Percentiles rank a stretch among this genome's conserved stretches.
These are phyloP conservation scores for Phyllostomus discolor DNA, from an alignment of 2,113 vertebrate genomes.

Conservation along the genomic window DNA sequence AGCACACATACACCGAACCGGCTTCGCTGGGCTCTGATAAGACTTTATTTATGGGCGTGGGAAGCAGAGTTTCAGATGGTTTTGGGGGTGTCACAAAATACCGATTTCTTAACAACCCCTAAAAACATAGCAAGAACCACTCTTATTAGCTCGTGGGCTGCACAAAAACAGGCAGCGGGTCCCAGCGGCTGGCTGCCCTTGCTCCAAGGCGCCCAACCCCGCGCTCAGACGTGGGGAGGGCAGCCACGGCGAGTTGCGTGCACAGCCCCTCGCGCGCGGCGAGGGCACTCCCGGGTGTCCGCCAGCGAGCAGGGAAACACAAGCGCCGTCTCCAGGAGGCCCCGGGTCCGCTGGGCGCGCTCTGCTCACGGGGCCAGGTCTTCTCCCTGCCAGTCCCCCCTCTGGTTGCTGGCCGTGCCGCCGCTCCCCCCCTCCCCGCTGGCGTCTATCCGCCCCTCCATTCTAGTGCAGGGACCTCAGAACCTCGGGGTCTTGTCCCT, in stretches of 20 bases:
- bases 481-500: neutral
- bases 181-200: neutral
- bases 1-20: neutral
- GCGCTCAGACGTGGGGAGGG: neutral
- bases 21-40: neutral
- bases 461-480: neutral
- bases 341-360: neutral
- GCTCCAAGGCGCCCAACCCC: neutral
- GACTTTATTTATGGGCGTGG: neutral
- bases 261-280: accelerated
- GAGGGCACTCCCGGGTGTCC: no score
- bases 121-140: neutral
- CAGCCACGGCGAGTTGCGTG: accelerated
- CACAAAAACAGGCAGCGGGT: neutral
- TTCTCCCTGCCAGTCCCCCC: neutral
- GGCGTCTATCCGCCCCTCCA: no score
- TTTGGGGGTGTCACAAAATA: neutral
- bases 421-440: accelerated
- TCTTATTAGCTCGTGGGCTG: neutral
- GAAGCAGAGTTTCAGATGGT: neutral
- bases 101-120: neutral
- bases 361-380: neutral
- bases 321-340: neutral
- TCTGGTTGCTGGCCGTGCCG: neutral
- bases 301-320: accelerated